Evolutionary conservation across 2,797 vertebrate genomes (phyloP).

Genomic region (Argyrosomus regius): DNA sequence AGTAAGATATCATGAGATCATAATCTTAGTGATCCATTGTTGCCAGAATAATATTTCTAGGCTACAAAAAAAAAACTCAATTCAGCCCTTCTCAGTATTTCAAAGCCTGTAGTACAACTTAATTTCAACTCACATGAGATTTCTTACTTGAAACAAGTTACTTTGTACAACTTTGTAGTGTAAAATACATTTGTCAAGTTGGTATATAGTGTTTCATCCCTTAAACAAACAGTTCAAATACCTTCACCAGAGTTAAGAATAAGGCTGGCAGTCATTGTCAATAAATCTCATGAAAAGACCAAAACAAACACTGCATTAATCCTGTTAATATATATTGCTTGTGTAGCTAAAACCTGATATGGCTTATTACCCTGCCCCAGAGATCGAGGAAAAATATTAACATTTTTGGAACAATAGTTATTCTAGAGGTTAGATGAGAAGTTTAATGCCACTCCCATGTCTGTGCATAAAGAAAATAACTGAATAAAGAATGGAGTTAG

Average conservation of each 20-base stretch:
- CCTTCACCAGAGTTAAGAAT: background rate
- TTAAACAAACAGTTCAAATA: background rate
- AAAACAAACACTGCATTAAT: background rate
- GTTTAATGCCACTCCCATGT: background rate
- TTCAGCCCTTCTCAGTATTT: background rate
- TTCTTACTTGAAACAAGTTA: background rate
- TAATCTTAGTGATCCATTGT: slow-evolving; percentile 36
- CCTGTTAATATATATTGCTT: background rate
- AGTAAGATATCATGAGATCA: slow-evolving; percentile 62
- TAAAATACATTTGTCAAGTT: no score
- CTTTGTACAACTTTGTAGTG: background rate
- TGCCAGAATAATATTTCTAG: slow-evolving; percentile 33
- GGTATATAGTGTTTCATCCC: background rate
- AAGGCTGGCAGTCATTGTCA: background rate
- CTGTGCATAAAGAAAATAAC: background rate
- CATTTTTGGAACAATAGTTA: background rate
- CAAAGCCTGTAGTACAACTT: slow-evolving; percentile 1
- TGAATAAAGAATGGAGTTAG: background rate
- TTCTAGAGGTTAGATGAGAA: no score
- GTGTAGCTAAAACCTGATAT: background rate
- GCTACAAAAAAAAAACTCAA: slow-evolving; percentile 19
- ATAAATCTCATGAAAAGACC: background rate
- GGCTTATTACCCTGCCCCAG: background rate
- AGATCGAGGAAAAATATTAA: background rate
- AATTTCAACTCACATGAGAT: background rate